Evolutionary conservation across 1,140 invertebrate species (phyloP), one percentile per base, ranked within the genome.

Genomic region (Drosophila teissieri): DNA sequence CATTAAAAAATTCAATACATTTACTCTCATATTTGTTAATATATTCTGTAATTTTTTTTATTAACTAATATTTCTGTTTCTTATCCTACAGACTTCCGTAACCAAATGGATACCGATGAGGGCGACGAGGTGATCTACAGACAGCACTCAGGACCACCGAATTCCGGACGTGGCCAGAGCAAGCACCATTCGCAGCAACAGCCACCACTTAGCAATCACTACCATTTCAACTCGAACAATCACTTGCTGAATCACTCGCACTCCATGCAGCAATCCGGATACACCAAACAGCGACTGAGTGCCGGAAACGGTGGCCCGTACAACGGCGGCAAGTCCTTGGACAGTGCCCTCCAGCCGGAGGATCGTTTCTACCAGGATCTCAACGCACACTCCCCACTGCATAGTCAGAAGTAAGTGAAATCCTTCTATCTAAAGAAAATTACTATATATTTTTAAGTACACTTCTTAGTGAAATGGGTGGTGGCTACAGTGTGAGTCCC

Each of bases 21-120:
- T 4, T 24, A 4, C 4, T 5, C 24, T 1, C 19, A 19, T 2
- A 19, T 1, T 19, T 19, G 1, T 19, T 19, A 19, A 2, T 19
- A 19, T 19, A 19, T 19, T 19, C 19, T 19, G 19, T 19, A 19
- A 19, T 19, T 1, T 19, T 2, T 2, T 19, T 19, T 19, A 19
- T 19, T 19, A 19, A 19, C 1, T 17, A 8, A 15, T 8, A 11
- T 19, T 12, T 19, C 4, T 4, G 0, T 34, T 0, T 2, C 8
- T 44, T 1, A 31, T 19, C 8, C n/a, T 4, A 1, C 39, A 91
- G 90, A 91, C 54, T 91, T 91, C 40, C 90, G 89, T 34, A 77
- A 91, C 36, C 84, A 91, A 84, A 91, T 91, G 90, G 90, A 91
- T 36, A 90, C 90, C 4, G 90, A 91, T 57, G 90, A 91, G 3